Conservation (phyloP, 2,113 vertebrate genomes). For the Nymphicus hollandicus region DNA sequence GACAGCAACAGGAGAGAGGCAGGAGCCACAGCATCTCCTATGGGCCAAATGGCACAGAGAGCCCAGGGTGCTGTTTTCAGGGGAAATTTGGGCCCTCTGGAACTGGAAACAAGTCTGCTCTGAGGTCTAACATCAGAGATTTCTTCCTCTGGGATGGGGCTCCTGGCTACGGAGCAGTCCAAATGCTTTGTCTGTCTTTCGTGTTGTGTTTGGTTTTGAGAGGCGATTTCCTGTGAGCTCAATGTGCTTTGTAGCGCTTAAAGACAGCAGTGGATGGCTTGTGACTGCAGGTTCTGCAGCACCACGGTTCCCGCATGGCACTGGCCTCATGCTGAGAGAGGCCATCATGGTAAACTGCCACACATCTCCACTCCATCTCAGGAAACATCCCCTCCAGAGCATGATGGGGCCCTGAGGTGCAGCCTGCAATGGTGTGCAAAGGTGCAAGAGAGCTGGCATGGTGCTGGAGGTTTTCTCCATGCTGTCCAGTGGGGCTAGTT, state of each 20-base stretch:
- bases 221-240: background rate
- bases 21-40: background rate
- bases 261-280: background rate
- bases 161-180: background rate
- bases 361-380: background rate
- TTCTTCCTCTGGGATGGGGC: background rate
- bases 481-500: background rate
- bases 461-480: background rate
- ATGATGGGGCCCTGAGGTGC: rapidly evolving
- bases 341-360: background rate
- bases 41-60: background rate
- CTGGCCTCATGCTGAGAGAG: background rate
- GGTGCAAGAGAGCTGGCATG: background rate
- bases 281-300: background rate
- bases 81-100: background rate
- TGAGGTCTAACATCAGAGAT: background rate
- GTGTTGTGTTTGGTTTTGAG: background rate
- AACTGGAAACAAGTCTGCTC: background rate
- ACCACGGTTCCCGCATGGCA: background rate
- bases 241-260: background rate
- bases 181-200: background rate
- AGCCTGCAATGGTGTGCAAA: rapidly evolving
- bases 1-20: background rate
- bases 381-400: background rate
- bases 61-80: background rate